Evolutionary conservation across 1,140 invertebrate genomes (phyloP), one percentile per base, ranked within the genome.

Genomic region (Drosophila neocordata): DNA sequence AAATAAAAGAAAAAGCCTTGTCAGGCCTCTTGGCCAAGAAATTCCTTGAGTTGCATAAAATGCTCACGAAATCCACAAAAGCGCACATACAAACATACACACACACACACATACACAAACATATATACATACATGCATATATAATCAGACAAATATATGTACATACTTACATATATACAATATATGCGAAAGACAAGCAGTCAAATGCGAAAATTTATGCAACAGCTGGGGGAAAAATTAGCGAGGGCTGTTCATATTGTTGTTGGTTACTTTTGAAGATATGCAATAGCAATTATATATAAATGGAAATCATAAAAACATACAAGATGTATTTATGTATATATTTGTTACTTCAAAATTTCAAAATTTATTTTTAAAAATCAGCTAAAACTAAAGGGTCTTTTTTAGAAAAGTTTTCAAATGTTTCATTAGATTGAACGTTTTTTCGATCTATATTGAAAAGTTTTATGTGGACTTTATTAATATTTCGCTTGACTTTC

Each of bases 181-280:
- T 62, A 51, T 37, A 64, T 56, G 57, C 15, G 24, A 56, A 57
- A 85, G 66, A 67, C 70, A 79, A 64, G 75, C 67, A 73, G 75
- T 67, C 52, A 83, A 83, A 83, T 84, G 80, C 73, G 80, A 75
- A 81, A 78, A 82, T 85, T 82, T 85, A 85, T 85, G 82, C 82
- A 85, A 85, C 82, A 87, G 82, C 82, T 87, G 82, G 69, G 73
- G 63, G 38, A 38, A 75, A 44, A 75, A 55, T 20, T 24, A 18
- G 35, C 82, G 77, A 87, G 74, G 78, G 82, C 22, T 15, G 35
- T 4, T 41, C 22, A 9, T 35, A 34, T 8, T n/a, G 4, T 6
- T 34, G 24, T 24, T 24, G 24, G 1, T 24, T 24, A 1, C 24
- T 4, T 24, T 24, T 24, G 1, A 2, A 24, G 4, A 24, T 24